phyloP scores from a whole-genome alignment of 2,797 vertebrate species.

The Luscinia luscinia region DNA sequence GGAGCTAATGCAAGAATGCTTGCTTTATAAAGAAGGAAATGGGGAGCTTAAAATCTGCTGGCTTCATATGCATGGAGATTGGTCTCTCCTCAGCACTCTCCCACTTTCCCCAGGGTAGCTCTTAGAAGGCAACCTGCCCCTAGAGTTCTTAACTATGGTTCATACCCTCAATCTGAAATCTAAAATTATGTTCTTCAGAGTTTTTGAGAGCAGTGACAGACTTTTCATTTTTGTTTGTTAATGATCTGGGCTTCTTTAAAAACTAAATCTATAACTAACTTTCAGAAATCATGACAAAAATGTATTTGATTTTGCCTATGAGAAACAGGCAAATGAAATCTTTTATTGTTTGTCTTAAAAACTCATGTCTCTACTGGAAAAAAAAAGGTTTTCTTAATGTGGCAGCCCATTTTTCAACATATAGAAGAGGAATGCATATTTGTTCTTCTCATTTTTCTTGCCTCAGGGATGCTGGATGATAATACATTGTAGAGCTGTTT shows the following conservation, averaged over 20 bases:
- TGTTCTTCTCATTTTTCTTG: conserved; percentile 38
- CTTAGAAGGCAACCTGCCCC: neutral
- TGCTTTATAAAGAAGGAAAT: neutral
- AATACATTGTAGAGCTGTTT: neutral
- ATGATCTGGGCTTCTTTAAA: neutral
- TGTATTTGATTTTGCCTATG: neutral
- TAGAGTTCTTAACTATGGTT: neutral
- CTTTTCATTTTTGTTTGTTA: neutral
- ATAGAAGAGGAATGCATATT: neutral
- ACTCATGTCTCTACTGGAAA: neutral
- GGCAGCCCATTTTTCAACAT: neutral
- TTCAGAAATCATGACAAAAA: conserved; percentile 4
- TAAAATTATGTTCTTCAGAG: neutral
- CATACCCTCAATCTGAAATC: neutral
- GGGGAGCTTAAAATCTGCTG: neutral
- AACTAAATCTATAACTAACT: neutral
- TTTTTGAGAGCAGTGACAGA: neutral
- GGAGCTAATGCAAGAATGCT: neutral
- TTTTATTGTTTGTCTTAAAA: neutral
- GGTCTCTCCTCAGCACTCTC: neutral
- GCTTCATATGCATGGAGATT: neutral
- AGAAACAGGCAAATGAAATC: neutral
- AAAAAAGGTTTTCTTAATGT: neutral
- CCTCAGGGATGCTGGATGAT: neutral
- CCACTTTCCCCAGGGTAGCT: neutral